Conservation (phyloP, 1,140 invertebrate genomes). For the Panagrolaimus sp. region DNA sequence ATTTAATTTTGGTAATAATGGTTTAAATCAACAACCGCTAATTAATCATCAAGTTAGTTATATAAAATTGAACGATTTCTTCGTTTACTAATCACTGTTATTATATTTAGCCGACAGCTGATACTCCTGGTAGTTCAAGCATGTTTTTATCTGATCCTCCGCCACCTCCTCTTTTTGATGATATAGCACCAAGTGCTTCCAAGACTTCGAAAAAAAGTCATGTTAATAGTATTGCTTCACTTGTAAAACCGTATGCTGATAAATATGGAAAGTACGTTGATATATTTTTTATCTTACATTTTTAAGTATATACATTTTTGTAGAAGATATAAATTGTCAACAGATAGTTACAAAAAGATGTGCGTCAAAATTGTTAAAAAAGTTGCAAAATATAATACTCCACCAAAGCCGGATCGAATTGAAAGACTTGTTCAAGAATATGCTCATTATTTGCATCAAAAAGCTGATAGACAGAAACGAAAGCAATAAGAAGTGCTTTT, state of each 20-base stretch:
- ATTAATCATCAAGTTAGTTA: too few relatives aligned
- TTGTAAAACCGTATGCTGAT: constrained; percentile 9
- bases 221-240: constrained; percentile 1
- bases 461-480: not conserved
- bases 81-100: too few relatives aligned
- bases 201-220: not conserved
- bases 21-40: not conserved
- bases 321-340: constrained; percentile 10
- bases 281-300: too few relatives aligned
- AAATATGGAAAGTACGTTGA: constrained; percentile 14
- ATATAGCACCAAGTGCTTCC: not conserved
- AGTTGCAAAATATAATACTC: constrained; percentile 8
- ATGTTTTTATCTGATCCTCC: not conserved
- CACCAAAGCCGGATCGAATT: constrained; percentile 9
- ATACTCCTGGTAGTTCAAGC: too few relatives aligned
- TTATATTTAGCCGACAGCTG: too few relatives aligned
- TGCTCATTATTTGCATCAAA: not conserved
- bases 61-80: too few relatives aligned
- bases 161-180: not conserved
- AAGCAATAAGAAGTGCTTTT: too few relatives aligned
- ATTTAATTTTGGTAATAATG: not conserved
- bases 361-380: constrained; percentile 12
- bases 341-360: constrained; percentile 4
- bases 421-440: constrained; percentile 3
- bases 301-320: not conserved